Conservation (phyloP, 2,113 vertebrate genomes). For the Puntigrus tetrazona region DNA sequence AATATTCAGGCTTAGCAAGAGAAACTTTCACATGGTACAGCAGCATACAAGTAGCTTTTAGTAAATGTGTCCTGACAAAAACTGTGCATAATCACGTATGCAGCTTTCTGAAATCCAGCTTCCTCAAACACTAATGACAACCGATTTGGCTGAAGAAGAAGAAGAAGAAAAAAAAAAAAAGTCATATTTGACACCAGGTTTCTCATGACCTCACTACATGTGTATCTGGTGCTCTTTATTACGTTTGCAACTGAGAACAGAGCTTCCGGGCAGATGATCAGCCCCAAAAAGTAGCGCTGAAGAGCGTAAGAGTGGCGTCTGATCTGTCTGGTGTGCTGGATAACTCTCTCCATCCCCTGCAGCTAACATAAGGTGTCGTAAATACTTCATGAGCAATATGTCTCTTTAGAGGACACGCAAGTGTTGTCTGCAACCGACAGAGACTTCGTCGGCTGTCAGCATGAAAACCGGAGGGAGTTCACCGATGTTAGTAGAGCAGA, state of each 20-base stretch:
- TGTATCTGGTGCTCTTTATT: neutral
- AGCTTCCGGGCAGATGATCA: neutral
- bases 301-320: neutral
- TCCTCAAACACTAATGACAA: neutral
- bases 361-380: conserved; percentile 36
- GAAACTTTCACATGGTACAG: neutral
- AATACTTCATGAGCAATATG: conserved; percentile 46
- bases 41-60: neutral
- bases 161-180: too few species aligned
- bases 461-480: conserved; percentile 27
- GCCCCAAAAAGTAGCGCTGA: neutral
- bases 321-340: conserved; percentile 12
- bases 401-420: conserved; percentile 5
- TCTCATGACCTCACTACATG: neutral
- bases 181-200: neutral
- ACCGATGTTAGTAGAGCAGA: conserved; percentile 14
- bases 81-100: neutral
- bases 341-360: conserved; percentile 7
- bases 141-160: neutral
- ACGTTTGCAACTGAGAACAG: neutral
- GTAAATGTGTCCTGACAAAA: neutral
- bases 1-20: neutral
- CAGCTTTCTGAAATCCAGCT: neutral
- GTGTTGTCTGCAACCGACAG: conserved; percentile 9
- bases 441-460: conserved; percentile 7